These are phyloP conservation scores for Phalacrocorax aristotelis DNA, from an alignment of 2,113 vertebrate species.

Conservation along the genomic window DNA sequence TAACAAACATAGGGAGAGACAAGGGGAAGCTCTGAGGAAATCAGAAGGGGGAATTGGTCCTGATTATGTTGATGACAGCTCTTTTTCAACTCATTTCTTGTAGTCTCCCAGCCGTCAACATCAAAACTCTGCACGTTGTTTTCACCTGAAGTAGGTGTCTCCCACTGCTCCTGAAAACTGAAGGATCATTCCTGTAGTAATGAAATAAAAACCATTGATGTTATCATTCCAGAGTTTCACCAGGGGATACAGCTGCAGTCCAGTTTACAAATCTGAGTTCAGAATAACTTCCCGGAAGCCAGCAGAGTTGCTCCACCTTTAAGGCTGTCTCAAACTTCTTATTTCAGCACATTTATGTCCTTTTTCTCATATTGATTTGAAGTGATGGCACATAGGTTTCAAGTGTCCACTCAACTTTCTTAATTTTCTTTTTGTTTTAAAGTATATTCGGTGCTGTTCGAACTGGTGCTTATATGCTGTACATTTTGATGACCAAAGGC, in stretches of 20 bases:
- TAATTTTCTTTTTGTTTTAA: conserved; percentile 60
- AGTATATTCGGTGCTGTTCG: conserved; percentile 99
- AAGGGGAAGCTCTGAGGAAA: not conserved
- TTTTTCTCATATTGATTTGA: not conserved
- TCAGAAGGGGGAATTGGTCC: not conserved
- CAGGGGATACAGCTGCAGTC: not conserved
- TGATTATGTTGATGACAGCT: not conserved
- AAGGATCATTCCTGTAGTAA: not conserved
- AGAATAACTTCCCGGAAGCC: not conserved
- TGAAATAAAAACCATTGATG: not conserved
- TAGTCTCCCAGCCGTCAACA: not conserved
- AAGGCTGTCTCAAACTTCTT: not conserved
- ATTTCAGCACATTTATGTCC: not conserved
- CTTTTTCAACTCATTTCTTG: not conserved
- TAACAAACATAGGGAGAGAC: not conserved
- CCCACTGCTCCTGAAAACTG: not conserved
- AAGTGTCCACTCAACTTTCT: conserved; percentile 22
- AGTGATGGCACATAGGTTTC: not conserved
- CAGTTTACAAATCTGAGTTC: not conserved
- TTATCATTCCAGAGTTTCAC: not conserved
- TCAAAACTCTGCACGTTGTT: not conserved
- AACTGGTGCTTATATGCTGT: conserved; percentile 96
- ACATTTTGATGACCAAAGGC: conserved; percentile 98
- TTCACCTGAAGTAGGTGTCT: not conserved
- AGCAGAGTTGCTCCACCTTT: not conserved